Base-by-base conservation (phyloP, 2,888 invertebrate genomes). In the Scaptomyza parva region DNA sequence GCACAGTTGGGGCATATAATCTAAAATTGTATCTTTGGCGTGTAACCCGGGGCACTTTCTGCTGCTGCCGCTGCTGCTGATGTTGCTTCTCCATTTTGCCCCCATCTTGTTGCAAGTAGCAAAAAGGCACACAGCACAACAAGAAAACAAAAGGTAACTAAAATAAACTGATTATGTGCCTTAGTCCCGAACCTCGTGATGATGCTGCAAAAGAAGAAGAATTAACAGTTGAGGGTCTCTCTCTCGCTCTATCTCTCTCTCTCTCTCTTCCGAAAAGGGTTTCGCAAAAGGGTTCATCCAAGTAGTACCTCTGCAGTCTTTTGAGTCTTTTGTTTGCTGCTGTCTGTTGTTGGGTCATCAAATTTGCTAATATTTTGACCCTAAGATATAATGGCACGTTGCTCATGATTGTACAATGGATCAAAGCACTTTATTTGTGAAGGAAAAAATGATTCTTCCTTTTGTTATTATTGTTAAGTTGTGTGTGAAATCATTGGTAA, bases 11-110 rank as follows among this genome's bases (percentile, higher is more conserved):
- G 79, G 77, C 86, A 86, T 80, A 88, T 78, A 89, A 89, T 89
- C 89, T 89, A 87, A 89, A 90, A 89, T 89, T 89, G 89, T 89
- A 89, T 90, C 89, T 89, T 87, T 88, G 89, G 82, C 88, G 90
- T 89, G 90, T 90, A 90, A 88, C 90, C 87, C 86, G 88, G 88
- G 89, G 90, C 90, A 88, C 79, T 87, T 81, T 83, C 62, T 67
- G 72, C 62, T 50, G 58, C 70, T 61, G 52, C 50, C 48, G 45
- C 43, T 55, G 24, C 45, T 58, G 28, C 43, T 41, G 47, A 28
- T 35, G 35, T 24, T 40, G 37, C 70, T 61, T 61, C 63, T 50
- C 30, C 53, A 43, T 44, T 44, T 47, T 52, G 45, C 43, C 40
- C 40, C n/a, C 50, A 43, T 44, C 47, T 30, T 51, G 39, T 45